Percentiles rank a stretch among this genome's conserved stretches.
phyloP scores from a whole-genome alignment of 2,888 invertebrate genomes.

The Agrochola litura region DNA sequence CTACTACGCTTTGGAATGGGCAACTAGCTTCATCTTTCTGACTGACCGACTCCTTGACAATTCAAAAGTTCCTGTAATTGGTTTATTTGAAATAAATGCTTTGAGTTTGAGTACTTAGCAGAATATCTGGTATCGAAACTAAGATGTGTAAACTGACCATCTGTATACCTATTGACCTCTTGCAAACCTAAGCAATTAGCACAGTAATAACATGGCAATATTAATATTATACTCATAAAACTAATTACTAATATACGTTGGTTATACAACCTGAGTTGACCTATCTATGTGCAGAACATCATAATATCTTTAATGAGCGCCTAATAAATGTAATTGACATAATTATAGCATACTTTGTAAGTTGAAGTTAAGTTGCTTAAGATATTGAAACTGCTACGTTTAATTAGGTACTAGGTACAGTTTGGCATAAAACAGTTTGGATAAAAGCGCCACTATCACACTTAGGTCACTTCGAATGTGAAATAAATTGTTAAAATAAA shows the following conservation, averaged over 20 bases:
- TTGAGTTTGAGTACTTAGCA: no score
- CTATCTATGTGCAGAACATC: constrained; percentile 11
- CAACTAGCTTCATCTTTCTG: no score
- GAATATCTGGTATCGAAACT: not conserved
- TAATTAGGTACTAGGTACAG: not conserved
- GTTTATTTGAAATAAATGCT: no score
- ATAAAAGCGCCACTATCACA: no score
- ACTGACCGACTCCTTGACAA: no score
- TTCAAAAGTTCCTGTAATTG: no score
- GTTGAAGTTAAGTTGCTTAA: not conserved
- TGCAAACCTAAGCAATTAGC: constrained; percentile 6
- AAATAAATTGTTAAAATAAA: no score
- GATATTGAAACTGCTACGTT: constrained; percentile 12
- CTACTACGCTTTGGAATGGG: no score
- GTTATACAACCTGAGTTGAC: constrained; percentile 7
- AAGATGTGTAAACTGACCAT: not conserved
- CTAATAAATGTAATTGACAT: constrained; percentile 38
- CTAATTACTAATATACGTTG: constrained; percentile 18
- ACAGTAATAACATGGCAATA: constrained; percentile 13
- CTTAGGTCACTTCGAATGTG: no score
- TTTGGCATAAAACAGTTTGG: no score
- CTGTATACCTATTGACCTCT: constrained; percentile 10
- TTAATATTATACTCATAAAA: constrained; percentile 25
- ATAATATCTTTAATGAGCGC: constrained; percentile 29
- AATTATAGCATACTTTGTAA: constrained; percentile 30